Evolutionary conservation across 1,140 invertebrate species (phyloP), one percentile per base, ranked within the genome.

Genomic region (Drosophila nasuta): DNA sequence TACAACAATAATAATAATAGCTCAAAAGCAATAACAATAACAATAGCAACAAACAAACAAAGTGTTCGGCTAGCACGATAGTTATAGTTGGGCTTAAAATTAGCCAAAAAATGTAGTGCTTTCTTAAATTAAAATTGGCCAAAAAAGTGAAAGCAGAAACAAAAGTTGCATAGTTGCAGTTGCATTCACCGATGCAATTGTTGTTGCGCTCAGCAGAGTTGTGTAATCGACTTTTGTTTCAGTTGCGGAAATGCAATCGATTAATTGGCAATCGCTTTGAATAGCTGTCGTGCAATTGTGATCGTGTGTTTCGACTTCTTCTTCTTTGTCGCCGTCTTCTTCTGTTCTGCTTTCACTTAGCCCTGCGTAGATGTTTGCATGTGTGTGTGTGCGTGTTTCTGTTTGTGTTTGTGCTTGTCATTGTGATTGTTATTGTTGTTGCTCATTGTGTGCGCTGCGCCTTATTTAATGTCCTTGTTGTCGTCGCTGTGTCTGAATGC

Each of bases 401-500:
- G 17, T 70, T 65, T 83, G 65, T 75, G 43, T 45, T 71, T 78
- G 41, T 64, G 10, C 15, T 72, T 62, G 63, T 52, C 57, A 38
- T 13, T 62, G 46, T 62, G 35, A 64, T 64, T 60, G 45, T 58
- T 30, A 28, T 52, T 70, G 64, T 57, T 76, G 74, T 72, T 60
- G 69, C 60, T 65, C 59, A 46, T 60, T 72, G 63, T 73, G 56
- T 56, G 28, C 35, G 70, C 69, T 77, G 63, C 75, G 69, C 70
- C 75, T 73, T 57, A 57, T 69, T 68, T 69, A 79, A 80, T 87
- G 85, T 73, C 81, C 85, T 83, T 83, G 77, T 65, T 77, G 80
- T 75, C 80, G 77, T 73, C 80, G 80, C 56, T 67, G 15, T 80
- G 83, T 81, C 85, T 82, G 75, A 75, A 63, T 78, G 82, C 78